A percentile compares a stretch with the other conserved stretches of the same genome.
Evolutionary conservation across 1,140 invertebrate genomes (phyloP).

Genomic region (Pogonognathellus flavescens): DNA sequence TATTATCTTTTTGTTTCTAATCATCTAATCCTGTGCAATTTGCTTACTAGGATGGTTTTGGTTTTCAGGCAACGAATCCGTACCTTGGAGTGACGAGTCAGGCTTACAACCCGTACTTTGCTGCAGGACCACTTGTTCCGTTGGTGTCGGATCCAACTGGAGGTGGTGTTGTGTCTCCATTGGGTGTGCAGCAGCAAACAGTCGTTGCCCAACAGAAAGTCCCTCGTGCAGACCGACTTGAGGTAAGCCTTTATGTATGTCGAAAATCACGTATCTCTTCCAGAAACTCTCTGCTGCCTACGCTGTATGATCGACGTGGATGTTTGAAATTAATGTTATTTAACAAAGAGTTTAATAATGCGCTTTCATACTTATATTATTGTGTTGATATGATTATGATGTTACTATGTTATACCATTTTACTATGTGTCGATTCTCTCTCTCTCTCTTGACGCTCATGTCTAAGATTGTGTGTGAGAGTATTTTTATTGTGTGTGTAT

Average conservation of each 20-base stretch:
- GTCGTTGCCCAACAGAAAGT: slow-evolving; percentile 88
- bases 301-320: slow-evolving; percentile 46
- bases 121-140: slow-evolving; percentile 88
- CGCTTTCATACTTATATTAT: slow-evolving; percentile 7
- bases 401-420: neutral
- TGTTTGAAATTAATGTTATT: slow-evolving; percentile 45
- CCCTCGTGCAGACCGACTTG: slow-evolving; percentile 89
- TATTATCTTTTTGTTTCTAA: slow-evolving; percentile 18
- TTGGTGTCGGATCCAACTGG: slow-evolving; percentile 82
- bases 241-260: slow-evolving; percentile 77
- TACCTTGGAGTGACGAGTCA: slow-evolving; percentile 86
- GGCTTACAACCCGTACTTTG: slow-evolving; percentile 89
- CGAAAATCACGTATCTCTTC: slow-evolving; percentile 43
- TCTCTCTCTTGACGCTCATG: no score
- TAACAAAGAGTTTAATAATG: slow-evolving; percentile 8
- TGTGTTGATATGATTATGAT: slow-evolving; percentile 25
- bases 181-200: slow-evolving; percentile 86
- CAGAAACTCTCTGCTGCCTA: slow-evolving; percentile 34
- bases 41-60: neutral
- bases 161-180: slow-evolving; percentile 74
- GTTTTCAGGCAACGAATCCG: slow-evolving; percentile 84
- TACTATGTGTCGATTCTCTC: neutral
- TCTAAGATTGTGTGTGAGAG: neutral
- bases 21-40: neutral
- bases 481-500: neutral